phyloP scores from a whole-genome alignment of 64 coral and sea anemone genomes.

The Pachyseris speciosa region DNA sequence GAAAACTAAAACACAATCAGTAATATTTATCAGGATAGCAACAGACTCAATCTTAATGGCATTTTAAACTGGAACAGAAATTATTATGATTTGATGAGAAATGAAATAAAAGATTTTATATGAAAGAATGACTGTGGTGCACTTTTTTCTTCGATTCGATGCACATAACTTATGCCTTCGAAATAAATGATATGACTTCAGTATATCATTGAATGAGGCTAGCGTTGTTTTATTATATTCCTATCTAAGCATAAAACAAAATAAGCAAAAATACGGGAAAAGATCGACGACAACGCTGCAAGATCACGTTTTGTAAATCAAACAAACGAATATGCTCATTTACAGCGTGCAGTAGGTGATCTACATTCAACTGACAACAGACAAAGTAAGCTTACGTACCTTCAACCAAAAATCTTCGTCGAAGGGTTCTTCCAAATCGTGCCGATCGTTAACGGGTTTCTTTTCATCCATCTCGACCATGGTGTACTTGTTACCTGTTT shows the following conservation, averaged over 20 bases:
- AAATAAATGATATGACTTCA: background rate
- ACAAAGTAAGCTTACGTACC: too few relatives aligned
- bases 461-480: constrained; percentile 73
- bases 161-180: too few relatives aligned
- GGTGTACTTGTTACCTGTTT: constrained; percentile 26
- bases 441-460: background rate
- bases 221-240: background rate
- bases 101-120: too few relatives aligned
- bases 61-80: too few relatives aligned
- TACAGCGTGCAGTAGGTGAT: background rate
- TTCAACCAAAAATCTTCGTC: constrained; percentile 94
- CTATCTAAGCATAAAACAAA: background rate
- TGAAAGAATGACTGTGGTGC: too few relatives aligned
- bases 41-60: too few relatives aligned
- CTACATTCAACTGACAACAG: background rate
- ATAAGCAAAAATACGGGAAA: background rate
- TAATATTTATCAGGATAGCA: too few relatives aligned
- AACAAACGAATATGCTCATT: too few relatives aligned
- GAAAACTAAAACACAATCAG: too few relatives aligned
- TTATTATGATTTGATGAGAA: too few relatives aligned
- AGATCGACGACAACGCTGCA: background rate
- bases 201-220: background rate
- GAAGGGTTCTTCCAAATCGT: constrained; percentile 79
- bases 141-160: too few relatives aligned
- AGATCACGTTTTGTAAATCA: constrained; percentile 8